phyloP scores from a whole-genome alignment of 2,888 invertebrate species.

The Hirtodrosophila confusa region DNA sequence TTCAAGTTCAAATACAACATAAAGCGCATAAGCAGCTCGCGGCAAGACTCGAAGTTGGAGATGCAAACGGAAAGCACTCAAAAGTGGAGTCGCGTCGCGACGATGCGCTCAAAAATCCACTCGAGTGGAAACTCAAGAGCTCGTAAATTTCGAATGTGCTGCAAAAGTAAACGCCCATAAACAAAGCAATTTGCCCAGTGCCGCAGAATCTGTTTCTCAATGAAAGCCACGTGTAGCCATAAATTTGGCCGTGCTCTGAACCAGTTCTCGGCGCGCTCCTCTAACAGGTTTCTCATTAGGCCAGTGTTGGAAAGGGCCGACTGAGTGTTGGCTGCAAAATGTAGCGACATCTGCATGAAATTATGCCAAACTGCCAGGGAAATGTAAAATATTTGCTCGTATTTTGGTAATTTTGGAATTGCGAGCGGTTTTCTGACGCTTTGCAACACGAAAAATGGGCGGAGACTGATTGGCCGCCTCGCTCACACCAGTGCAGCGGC shows the following conservation, averaged over 20 bases:
- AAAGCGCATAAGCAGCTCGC: slow-evolving; percentile 38
- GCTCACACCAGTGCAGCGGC: slow-evolving; percentile 49
- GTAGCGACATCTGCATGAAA: slow-evolving; percentile 13
- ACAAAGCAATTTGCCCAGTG: slow-evolving; percentile 77
- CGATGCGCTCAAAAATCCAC: slow-evolving; percentile 35
- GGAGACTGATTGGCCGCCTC: slow-evolving; percentile 73
- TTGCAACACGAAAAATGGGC: slow-evolving; percentile 77
- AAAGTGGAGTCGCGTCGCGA: neutral
- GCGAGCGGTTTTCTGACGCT: slow-evolving; percentile 43
- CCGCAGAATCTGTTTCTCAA: slow-evolving; percentile 70
- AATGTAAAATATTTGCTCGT: slow-evolving; percentile 27
- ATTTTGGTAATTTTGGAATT: slow-evolving; percentile 40
- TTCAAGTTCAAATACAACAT: slow-evolving; percentile 75
- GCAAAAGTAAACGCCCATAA: slow-evolving; percentile 83
- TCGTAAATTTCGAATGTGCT: slow-evolving; percentile 68
- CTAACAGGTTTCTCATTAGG: slow-evolving; percentile 80
- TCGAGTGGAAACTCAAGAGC: slow-evolving; percentile 55
- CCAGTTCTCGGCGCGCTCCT: slow-evolving; percentile 62
- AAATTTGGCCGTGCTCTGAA: slow-evolving; percentile 65
- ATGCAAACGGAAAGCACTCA: slow-evolving; percentile 23
- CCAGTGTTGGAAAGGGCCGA: slow-evolving; percentile 54
- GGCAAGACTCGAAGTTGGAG: slow-evolving; percentile 5
- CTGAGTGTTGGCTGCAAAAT: neutral
- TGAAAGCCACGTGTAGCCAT: slow-evolving; percentile 77
- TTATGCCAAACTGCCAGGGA: slow-evolving; percentile 5